Evolutionary conservation across 2,113 vertebrate genomes (phyloP), one percentile per base, ranked within the genome.

Genomic region (Malurus elegans): DNA sequence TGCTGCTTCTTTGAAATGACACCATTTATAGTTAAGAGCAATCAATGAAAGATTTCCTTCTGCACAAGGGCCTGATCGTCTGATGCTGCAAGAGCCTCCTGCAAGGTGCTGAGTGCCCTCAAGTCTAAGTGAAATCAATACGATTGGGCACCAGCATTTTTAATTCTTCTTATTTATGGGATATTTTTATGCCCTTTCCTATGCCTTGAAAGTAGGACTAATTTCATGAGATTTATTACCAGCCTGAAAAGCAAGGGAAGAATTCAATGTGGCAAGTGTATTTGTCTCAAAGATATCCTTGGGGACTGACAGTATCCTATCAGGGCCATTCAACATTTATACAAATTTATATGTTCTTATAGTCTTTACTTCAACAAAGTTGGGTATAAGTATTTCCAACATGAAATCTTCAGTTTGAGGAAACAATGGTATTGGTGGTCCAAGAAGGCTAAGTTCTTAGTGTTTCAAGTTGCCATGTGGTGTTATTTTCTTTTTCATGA

Each of bases 1-100:
- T 0, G 2, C 76, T 53, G n/a, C 82, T 88, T 80, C 86, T 86
- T 90, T 71, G 60, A 93, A 95, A 92, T 71, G 65, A 79, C 66
- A 92, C 62, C 86, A 50, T 96, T 97, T 95, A 91, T 16, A 88
- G 92, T 88, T 93, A 91, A 96, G 94, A 97, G 96, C 95, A 96
- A 97, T 97, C 92, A 97, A 82, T 87, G 88, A 79, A 85, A 91
- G 44, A 85, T 95, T 96, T 97, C 65, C 61, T 93, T 96, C 90
- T 93, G 57, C 91, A 62, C 42, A 97, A 97, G 95, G 86, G 34
- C 78, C 66, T 94, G 83, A 92, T 96, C 80, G 4, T 94, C 92
- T 93, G 90, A 95, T 90, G 75, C 79, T 91, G 91, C 70, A 94
- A 97, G 93, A 89, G 86, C 81, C 88, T 97, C 95, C 95, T 93